Percentiles rank a stretch among this genome's conserved stretches.
Evolutionary conservation across 1,140 invertebrate species (phyloP).

Genomic region (Anthonomus grandis): DNA sequence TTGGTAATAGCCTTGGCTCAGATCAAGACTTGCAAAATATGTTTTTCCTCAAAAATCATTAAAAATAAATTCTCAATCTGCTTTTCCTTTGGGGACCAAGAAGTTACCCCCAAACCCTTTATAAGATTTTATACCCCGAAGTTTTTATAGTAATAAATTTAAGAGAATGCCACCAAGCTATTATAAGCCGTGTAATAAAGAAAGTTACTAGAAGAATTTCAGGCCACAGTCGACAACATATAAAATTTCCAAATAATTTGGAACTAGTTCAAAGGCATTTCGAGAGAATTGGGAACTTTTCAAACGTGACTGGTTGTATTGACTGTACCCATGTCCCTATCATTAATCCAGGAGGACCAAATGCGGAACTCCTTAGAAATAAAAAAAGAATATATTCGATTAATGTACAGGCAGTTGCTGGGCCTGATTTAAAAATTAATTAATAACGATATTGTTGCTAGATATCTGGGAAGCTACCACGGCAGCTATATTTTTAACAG

Average conservation of each 20-base stretch:
- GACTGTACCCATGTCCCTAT: constrained; percentile 39
- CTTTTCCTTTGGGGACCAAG: no score
- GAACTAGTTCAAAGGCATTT: constrained; percentile 13
- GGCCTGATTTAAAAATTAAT: constrained; percentile 36
- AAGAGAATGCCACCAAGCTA: constrained; percentile 20
- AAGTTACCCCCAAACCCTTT: no score
- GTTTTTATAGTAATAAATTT: no score
- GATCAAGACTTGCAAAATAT: no score
- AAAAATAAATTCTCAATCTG: no score
- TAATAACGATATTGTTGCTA: constrained; percentile 41
- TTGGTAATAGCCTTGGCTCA: no score
- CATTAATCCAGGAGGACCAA: constrained; percentile 33
- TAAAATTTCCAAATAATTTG: constrained; percentile 24
- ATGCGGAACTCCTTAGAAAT: constrained; percentile 41
- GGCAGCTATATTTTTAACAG: constrained; percentile 39
- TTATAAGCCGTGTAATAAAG: constrained; percentile 25
- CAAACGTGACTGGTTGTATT: constrained; percentile 30
- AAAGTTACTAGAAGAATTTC: constrained; percentile 25
- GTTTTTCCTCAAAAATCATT: no score
- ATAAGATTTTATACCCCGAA: no score
- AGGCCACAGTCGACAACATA: constrained; percentile 17
- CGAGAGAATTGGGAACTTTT: constrained; percentile 29
- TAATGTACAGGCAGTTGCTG: constrained; percentile 43
- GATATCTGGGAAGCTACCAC: constrained; percentile 44
- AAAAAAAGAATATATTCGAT: constrained; percentile 42